Evolutionary conservation across 2,797 vertebrate genomes (phyloP).

Genomic region (Microctenopoma steveboyesi): DNA sequence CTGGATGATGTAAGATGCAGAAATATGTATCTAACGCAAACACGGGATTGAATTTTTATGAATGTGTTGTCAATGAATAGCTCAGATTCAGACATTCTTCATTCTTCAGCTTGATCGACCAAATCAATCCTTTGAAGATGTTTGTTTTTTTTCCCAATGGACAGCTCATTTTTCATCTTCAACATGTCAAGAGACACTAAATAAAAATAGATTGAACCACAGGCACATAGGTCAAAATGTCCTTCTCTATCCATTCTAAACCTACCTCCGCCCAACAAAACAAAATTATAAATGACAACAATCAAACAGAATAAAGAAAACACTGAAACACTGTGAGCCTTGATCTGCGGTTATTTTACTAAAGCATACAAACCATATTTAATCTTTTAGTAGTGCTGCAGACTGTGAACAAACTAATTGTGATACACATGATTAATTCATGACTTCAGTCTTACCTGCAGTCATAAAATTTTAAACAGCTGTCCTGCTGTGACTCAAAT

Average conservation of each 20-base stretch:
- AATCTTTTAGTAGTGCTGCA: background rate
- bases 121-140: background rate
- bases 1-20: background rate
- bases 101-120: background rate
- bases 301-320: background rate
- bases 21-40: background rate
- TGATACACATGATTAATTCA: background rate
- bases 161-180: conserved; percentile 11
- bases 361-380: conserved; percentile 3
- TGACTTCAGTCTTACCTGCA: background rate
- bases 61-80: background rate
- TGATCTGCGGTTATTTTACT: background rate
- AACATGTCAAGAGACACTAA: background rate
- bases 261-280: background rate
- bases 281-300: conserved; percentile 11
- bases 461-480: background rate
- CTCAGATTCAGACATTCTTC: background rate
- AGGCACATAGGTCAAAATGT: conserved; percentile 1
- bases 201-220: conserved; percentile 9
- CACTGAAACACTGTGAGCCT: background rate
- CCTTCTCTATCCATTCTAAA: background rate
- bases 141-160: background rate
- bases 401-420: background rate
- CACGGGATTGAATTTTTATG: background rate
- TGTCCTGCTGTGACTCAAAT: background rate